Evolutionary conservation across 2,888 invertebrate genomes (phyloP), one percentile per base, ranked within the genome.

Genomic region (Neelides folsomi): DNA sequence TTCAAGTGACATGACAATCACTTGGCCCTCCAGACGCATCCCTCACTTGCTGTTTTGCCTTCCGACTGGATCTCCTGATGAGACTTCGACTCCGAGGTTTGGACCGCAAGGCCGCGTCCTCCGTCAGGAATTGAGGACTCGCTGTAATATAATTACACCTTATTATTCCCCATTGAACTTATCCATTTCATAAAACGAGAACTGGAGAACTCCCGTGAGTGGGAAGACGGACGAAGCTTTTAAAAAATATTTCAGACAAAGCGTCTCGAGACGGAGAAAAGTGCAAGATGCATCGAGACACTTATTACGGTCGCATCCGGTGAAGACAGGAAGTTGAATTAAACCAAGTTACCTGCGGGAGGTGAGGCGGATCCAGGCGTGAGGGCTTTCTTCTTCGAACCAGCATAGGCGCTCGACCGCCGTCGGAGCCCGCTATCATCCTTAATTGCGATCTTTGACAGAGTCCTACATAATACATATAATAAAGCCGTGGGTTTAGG

Each of bases 41-140:
- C 62, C 81, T 75, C 63, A 83, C 80, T 72, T 83, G 83, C 67
- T 83, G 83, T 67, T 83, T 83, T 56, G 83, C 79, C 71, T 84
- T 85, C 63, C 83, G 77, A 66, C 83, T 84, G 54, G 84, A 81
- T 57, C 86, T 76, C 60, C 87, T 75, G 63, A 87, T 86, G 55
- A 87, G 76, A 55, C 84, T 84, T 54, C 83, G 76, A 66, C 80
- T 81, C 58, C 82, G 73, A 1, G 80, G 80, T 64, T 80, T 80
- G 56, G 77, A 13, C 53, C 65, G 63, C 52, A 67, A 66, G 39
- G 64, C 60, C 66, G 51, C 68, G 59, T 52, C 67, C 19, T 67
- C 65, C 35, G 66, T 64, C 48, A 70, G 70, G 34, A 58, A 57
- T 47, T 59, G 60, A 47, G 57, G 55, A 47, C 52, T 49, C 2